Base-by-base conservation (phyloP, 2,113 vertebrate species). In the Anser cygnoides region DNA sequence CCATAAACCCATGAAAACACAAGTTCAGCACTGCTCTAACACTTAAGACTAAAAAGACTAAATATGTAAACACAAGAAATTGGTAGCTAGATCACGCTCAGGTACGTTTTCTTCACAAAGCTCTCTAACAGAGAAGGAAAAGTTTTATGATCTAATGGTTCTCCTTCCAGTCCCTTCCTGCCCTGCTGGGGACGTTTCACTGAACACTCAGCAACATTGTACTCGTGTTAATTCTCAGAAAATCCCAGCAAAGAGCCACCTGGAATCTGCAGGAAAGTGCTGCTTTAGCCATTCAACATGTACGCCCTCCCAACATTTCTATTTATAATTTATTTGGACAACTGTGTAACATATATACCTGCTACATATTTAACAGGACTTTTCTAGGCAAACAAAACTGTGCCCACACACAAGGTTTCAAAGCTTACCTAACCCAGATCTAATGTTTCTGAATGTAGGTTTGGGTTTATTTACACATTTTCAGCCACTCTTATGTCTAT, bases 251-350 rank as follows among this genome's bases (percentile, higher is more conserved):
- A 94, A 95, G 81, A 89, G 39, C 43, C 37, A 46, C 74, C 87
- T 93, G 65, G 62, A 92, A 91, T 94, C n/a, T 57, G 76, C 37
- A 89, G 73, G 12, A 9, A 82, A 88, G 52, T 31, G 77, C 78
- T 73, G 43, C 66, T 94, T 95, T 61, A 95, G 89, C 35, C 63
- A 65, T 83, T 96, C 90, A 90, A 91, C 33, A 93, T n/a, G 6
- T 91, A 55, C 37, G 31, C n/a, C 6, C 52, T 33, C n/a, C 70
- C 79, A 62, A 39, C 49, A 46, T 91, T 90, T 95, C 90, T 81
- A 89, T 96, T 94, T 80, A 80, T 61, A 83, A 92, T 84, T 68
- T 92, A 89, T 87, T 83, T 96, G 74, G 93, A 95, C 71, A 96
- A 92, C 78, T 54, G 41, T 46, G 55, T 78, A 87, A 83, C 71